Evolutionary conservation across 1,140 invertebrate genomes (phyloP).

Genomic region (Zaprionus nigranus): DNA sequence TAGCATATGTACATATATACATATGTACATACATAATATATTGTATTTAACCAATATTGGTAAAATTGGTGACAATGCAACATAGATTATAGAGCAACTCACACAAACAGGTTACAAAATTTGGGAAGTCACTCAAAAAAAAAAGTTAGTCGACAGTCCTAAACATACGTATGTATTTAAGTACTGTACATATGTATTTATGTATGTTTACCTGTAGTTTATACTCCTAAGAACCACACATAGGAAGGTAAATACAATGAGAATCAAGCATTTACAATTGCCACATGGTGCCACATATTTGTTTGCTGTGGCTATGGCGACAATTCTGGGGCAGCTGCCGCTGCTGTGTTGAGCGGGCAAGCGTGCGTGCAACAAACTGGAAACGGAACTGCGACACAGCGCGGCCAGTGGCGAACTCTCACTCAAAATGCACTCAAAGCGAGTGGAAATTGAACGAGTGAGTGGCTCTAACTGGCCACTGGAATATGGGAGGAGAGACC

Average conservation of each 20-base stretch:
- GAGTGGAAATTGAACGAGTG: constrained; percentile 22
- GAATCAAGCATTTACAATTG: background rate
- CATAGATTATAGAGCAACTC: too few relatives aligned
- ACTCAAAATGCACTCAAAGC: constrained; percentile 66
- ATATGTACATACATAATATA: too few relatives aligned
- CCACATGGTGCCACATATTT: background rate
- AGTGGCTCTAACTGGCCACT: constrained; percentile 58
- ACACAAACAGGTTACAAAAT: too few relatives aligned
- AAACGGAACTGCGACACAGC: constrained; percentile 38
- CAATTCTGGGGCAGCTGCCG: constrained; percentile 29
- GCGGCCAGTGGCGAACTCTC: constrained; percentile 32
- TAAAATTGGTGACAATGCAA: too few relatives aligned
- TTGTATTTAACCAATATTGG: too few relatives aligned
- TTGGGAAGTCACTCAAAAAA: too few relatives aligned
- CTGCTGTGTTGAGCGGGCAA: constrained; percentile 26
- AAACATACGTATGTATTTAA: too few relatives aligned
- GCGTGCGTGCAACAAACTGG: constrained; percentile 51
- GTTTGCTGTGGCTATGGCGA: constrained; percentile 2
- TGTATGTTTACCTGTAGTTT: too few relatives aligned
- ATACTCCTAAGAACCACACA: background rate
- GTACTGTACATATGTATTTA: too few relatives aligned
- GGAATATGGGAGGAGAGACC: constrained; percentile 77
- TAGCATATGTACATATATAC: too few relatives aligned
- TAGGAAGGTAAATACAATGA: too few relatives aligned
- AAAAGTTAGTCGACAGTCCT: too few relatives aligned